A percentile compares a stretch with the other conserved stretches of the same genome.
Conservation (phyloP, 2,113 vertebrate species). For the Lophura nycthemera region DNA sequence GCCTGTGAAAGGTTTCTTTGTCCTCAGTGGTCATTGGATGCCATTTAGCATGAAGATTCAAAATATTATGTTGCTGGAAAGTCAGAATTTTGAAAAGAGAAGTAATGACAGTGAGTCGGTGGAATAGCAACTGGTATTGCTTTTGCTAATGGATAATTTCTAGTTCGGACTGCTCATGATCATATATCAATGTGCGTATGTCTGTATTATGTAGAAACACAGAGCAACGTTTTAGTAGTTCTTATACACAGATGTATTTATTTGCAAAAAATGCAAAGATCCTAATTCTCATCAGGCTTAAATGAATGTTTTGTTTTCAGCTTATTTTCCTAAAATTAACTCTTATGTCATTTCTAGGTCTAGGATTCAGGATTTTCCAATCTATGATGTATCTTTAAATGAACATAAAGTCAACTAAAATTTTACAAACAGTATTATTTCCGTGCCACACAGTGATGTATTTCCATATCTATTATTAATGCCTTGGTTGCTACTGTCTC, state of each 20-base stretch:
- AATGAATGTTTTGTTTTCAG: not conserved
- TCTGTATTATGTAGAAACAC: constrained; percentile 12
- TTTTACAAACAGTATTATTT: constrained; percentile 1
- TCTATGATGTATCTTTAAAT: not conserved
- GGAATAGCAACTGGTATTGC: not conserved
- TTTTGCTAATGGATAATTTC: constrained; percentile 4
- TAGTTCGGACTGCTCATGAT: not conserved
- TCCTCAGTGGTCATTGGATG: not conserved
- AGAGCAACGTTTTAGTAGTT: constrained; percentile 8
- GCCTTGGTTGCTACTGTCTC: not conserved
- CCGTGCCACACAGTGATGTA: not conserved
- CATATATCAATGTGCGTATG: not conserved
- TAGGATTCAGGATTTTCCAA: not conserved
- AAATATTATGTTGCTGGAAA: not conserved
- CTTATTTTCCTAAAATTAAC: constrained; percentile 3
- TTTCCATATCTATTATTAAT: constrained; percentile 48
- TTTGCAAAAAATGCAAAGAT: not conserved
- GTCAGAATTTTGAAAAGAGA: not conserved
- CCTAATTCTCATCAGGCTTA: not conserved
- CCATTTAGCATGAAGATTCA: not conserved
- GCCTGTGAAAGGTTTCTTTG: not conserved
- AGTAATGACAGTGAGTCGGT: not conserved
- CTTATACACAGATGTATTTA: not conserved
- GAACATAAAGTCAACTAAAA: not conserved
- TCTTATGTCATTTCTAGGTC: not conserved